Evolutionary conservation across 2,797 vertebrate genomes (phyloP).

Genomic region (Dendrocincla fuliginosa): DNA sequence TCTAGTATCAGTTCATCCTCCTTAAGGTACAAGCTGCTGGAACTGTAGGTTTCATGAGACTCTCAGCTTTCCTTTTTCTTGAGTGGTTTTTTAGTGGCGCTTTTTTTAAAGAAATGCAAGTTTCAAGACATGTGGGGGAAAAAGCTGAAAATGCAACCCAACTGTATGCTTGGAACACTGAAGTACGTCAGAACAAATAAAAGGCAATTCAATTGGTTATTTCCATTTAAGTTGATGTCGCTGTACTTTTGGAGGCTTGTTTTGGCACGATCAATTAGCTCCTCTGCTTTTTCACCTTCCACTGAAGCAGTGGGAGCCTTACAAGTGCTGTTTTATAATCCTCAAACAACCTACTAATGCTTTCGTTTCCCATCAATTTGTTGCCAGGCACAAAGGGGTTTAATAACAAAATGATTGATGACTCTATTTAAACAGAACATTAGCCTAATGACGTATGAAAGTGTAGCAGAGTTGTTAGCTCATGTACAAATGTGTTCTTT

Average conservation of each 20-base stretch:
- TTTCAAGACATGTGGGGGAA: background rate
- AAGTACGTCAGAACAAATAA: background rate
- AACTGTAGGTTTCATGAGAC: background rate
- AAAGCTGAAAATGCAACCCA: background rate
- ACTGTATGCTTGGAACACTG: background rate
- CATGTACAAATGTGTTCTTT: conserved; percentile 15
- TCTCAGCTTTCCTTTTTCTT: background rate
- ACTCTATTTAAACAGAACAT: conserved; percentile 63
- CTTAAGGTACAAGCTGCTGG: background rate
- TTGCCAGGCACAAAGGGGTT: conserved; percentile 57
- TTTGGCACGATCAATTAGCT: conserved; percentile 34
- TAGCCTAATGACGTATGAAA: conserved; percentile 62
- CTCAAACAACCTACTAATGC: conserved; percentile 10
- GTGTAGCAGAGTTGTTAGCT: conserved; percentile 37
- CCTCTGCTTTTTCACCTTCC: conserved; percentile 21
- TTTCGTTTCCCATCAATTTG: conserved; percentile 32
- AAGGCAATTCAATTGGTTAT: background rate
- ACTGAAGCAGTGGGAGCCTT: conserved; percentile 15
- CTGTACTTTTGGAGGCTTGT: background rate
- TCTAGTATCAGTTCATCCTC: background rate
- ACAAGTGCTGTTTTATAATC: conserved; percentile 19
- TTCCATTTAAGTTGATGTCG: background rate
- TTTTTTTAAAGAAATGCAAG: background rate
- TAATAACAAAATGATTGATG: conserved; percentile 69
- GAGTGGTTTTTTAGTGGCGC: too few species aligned